phyloP scores from a whole-genome alignment of 1,140 invertebrate genomes.

The Melitaea cinxia region DNA sequence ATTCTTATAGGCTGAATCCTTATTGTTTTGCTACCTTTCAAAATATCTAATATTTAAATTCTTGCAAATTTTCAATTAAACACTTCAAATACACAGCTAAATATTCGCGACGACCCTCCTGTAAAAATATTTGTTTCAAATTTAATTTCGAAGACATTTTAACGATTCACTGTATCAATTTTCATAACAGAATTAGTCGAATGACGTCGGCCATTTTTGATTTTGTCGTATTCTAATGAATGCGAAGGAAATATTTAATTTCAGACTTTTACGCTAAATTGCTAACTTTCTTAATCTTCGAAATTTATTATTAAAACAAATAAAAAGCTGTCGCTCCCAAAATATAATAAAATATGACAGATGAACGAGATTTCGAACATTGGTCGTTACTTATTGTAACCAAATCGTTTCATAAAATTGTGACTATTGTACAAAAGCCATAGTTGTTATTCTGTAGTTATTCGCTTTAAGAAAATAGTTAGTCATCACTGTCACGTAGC shows the following conservation, averaged over 20 bases:
- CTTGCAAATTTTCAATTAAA: not conserved
- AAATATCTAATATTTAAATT: not conserved
- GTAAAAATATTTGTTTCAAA: slow-evolving; percentile 2
- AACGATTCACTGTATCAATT: not conserved
- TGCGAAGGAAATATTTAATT: not conserved
- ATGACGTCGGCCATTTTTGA: not conserved
- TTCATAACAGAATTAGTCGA: not conserved
- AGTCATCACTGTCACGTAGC: too few relatives aligned
- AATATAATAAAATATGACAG: too few relatives aligned
- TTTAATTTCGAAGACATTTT: not conserved
- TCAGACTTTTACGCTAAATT: not conserved
- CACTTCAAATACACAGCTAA: not conserved
- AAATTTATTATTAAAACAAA: too few relatives aligned
- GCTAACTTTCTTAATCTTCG: too few relatives aligned
- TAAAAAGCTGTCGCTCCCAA: too few relatives aligned
- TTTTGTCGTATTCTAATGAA: not conserved
- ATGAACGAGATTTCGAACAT: too few relatives aligned
- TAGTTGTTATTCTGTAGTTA: too few relatives aligned
- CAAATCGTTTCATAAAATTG: too few relatives aligned
- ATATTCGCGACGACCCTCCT: not conserved
- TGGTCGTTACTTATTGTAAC: too few relatives aligned
- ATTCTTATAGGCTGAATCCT: too few relatives aligned
- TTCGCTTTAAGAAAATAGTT: too few relatives aligned
- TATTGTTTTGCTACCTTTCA: not conserved
- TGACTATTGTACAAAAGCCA: too few relatives aligned